phyloP scores from a whole-genome alignment of 2,888 invertebrate genomes.

The Notodonta dromedarius region DNA sequence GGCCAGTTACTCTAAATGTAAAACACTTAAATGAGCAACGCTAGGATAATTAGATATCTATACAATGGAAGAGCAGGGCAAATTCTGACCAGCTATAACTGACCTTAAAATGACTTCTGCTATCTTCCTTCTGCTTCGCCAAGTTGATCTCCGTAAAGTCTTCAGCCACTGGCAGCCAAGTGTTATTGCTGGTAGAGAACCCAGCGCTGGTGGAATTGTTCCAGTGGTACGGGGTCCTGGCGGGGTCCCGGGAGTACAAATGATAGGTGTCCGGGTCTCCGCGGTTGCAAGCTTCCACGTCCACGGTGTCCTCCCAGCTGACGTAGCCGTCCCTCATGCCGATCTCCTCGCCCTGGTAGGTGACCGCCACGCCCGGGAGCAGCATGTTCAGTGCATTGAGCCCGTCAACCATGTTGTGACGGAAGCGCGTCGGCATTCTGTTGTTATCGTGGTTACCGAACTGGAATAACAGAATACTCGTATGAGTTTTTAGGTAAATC shows the following conservation, averaged over 20 bases:
- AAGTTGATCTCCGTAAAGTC: constrained; percentile 86
- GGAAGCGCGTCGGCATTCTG: constrained; percentile 86
- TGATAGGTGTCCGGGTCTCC: constrained; percentile 81
- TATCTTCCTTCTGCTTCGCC: constrained; percentile 74
- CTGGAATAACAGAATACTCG: constrained; percentile 64
- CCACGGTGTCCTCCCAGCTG: constrained; percentile 84
- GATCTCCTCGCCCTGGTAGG: constrained; percentile 93
- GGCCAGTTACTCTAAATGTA: no score
- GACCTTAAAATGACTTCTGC: constrained; percentile 81
- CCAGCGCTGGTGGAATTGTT: constrained; percentile 82
- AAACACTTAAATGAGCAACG: no score
- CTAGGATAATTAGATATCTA: no score
- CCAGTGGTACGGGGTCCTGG: constrained; percentile 88
- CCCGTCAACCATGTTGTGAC: constrained; percentile 86
- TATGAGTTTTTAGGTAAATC: no score
- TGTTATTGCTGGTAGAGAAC: constrained; percentile 81
- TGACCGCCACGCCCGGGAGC: constrained; percentile 90
- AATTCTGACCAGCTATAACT: not conserved
- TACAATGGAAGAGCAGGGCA: no score
- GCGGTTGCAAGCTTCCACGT: constrained; percentile 81
- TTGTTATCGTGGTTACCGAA: constrained; percentile 88
- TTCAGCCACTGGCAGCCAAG: constrained; percentile 88
- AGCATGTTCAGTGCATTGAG: constrained; percentile 88
- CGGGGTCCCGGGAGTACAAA: constrained; percentile 84
- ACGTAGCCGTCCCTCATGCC: constrained; percentile 87